Conservation (phyloP, 2,113 vertebrate species). For the Merops nubicus region DNA sequence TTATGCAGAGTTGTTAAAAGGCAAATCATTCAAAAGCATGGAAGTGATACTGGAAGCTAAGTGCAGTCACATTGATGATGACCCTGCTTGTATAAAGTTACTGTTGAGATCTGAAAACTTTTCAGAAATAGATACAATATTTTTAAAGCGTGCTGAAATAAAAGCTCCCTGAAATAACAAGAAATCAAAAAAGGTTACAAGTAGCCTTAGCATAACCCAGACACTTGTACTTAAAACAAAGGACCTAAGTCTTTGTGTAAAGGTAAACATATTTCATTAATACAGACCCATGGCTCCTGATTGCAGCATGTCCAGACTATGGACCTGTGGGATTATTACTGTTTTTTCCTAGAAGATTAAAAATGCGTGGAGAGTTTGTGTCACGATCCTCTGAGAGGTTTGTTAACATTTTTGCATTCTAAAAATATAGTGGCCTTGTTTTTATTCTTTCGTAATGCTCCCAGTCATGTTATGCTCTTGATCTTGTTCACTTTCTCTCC, state of each 20-base stretch:
- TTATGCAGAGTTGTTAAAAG: background rate
- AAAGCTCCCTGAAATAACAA: background rate
- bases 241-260: background rate
- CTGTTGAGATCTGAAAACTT: background rate
- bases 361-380: background rate
- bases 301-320: background rate
- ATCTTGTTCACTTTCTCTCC: conserved; percentile 31
- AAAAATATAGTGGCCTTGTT: conserved; percentile 50
- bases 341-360: background rate
- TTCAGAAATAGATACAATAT: rapidly evolving
- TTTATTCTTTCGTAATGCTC: conserved; percentile 18
- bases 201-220: background rate
- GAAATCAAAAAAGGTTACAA: background rate
- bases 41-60: background rate
- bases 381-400: background rate
- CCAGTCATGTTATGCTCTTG: background rate
- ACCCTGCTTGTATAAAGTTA: background rate
- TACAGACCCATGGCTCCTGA: too few relatives aligned
- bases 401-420: conserved; percentile 20
- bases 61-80: background rate
- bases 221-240: background rate
- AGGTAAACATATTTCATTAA: background rate
- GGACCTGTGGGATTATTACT: rapidly evolving
- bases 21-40: background rate
- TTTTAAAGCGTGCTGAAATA: background rate